phyloP scores from a whole-genome alignment of 2,888 invertebrate genomes.

The Nomada ruficornis region DNA sequence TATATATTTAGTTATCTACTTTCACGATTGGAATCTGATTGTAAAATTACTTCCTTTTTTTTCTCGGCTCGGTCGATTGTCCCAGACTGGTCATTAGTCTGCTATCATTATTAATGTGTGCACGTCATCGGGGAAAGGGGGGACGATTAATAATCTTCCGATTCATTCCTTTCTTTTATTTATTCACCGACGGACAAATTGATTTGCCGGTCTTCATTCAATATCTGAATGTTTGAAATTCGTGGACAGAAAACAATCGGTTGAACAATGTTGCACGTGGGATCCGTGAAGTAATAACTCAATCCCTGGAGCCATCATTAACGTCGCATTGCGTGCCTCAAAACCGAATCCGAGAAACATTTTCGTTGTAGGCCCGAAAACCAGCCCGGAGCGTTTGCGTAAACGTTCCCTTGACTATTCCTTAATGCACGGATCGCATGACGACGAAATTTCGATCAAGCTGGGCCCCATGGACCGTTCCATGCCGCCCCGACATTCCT shows the following conservation, averaged over 20 bases:
- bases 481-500: background rate
- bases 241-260: background rate
- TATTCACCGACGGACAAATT: too few species aligned
- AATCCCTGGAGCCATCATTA: conserved; percentile 40
- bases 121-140: too few species aligned
- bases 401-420: conserved; percentile 55
- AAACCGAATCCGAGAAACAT: conserved; percentile 31
- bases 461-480: conserved; percentile 3
- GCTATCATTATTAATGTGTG: too few species aligned
- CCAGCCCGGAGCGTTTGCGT: conserved; percentile 49
- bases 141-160: too few species aligned
- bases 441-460: conserved; percentile 55
- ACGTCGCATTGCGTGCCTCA: conserved; percentile 51
- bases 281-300: conserved; percentile 42
- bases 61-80: too few species aligned
- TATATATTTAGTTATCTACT: too few species aligned
- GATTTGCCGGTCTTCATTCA: too few species aligned
- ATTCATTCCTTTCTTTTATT: too few species aligned
- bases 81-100: too few species aligned
- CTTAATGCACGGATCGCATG: conserved; percentile 73
- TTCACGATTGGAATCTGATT: too few species aligned
- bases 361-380: conserved; percentile 52
- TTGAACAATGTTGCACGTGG: background rate
- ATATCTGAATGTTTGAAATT: too few species aligned
- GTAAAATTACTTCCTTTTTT: too few species aligned